Percentiles rank a stretch among this genome's conserved stretches.
Conservation (phyloP, 2,888 invertebrate genomes). For the Steromphala cineraria region DNA sequence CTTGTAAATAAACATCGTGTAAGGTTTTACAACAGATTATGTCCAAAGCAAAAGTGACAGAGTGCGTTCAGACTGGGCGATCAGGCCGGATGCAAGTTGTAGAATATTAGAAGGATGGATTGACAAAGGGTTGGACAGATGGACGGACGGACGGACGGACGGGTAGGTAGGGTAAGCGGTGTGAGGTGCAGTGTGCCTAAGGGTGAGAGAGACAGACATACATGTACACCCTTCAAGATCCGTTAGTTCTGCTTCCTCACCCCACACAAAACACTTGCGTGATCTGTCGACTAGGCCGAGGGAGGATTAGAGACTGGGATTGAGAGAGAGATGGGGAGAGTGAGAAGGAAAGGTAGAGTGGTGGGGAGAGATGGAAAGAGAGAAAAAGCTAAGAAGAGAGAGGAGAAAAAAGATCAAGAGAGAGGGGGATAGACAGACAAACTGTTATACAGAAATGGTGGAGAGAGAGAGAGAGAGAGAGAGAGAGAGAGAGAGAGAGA, state of each 20-base stretch:
- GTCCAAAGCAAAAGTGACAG: too few relatives aligned
- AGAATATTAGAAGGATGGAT: too few relatives aligned
- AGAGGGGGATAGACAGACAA: neutral
- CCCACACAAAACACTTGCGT: neutral
- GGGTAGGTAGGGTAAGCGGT: neutral
- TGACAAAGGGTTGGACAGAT: neutral
- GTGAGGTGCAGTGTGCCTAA: neutral
- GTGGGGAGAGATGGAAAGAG: neutral
- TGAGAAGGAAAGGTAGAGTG: conserved; percentile 12
- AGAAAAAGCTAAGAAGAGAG: neutral
- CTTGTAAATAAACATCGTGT: too few relatives aligned
- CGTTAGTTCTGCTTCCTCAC: neutral
- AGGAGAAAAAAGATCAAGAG: neutral
- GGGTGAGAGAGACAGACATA: neutral
- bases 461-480: neutral
- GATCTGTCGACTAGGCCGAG: neutral
- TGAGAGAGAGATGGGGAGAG: conserved; percentile 8
- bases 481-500: too few relatives aligned
- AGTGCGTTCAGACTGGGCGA: too few relatives aligned
- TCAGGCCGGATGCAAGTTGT: too few relatives aligned
- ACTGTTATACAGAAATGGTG: too few relatives aligned
- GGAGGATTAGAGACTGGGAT: neutral
- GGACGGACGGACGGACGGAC: neutral
- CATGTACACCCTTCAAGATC: neutral
- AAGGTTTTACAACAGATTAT: too few relatives aligned